These are phyloP conservation scores for Uropetala carovei DNA, from an alignment of 2,888 invertebrate genomes.

Conservation along the genomic window DNA sequence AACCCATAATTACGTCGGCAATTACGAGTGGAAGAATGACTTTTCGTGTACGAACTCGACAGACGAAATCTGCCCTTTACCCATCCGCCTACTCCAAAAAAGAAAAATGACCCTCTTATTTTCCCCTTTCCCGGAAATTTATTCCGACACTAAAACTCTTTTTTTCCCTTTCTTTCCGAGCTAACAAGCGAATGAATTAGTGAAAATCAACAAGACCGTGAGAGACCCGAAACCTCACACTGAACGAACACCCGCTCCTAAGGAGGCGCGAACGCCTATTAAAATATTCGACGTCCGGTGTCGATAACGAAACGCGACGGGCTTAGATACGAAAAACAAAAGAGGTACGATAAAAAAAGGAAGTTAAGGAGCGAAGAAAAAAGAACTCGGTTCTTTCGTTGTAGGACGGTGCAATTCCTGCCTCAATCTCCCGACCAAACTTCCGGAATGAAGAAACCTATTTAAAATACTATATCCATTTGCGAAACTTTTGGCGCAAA, in stretches of 20 bases:
- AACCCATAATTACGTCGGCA: neutral
- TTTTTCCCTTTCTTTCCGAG: neutral
- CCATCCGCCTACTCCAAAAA: neutral
- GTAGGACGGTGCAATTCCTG: too few species aligned
- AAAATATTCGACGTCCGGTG: neutral
- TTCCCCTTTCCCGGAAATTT: neutral
- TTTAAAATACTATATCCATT: too few species aligned
- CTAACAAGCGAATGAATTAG: slow-evolving; percentile 22
- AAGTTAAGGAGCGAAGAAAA: too few species aligned
- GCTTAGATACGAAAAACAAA: neutral
- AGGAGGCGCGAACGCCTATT: slow-evolving; percentile 12
- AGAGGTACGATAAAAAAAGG: too few species aligned
- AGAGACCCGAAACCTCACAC: slow-evolving; percentile 12
- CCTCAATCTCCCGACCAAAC: too few species aligned
- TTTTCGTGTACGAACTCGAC: neutral
- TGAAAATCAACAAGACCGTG: slow-evolving; percentile 19
- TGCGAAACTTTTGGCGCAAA: too few species aligned
- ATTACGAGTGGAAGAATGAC: neutral
- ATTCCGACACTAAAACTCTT: neutral
- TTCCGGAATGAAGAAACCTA: too few species aligned
- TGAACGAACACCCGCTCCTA: neutral
- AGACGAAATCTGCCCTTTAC: slow-evolving; percentile 4
- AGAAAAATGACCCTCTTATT: neutral
- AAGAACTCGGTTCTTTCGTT: too few species aligned
- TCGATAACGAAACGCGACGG: neutral